A percentile compares a stretch with the other conserved stretches of the same genome.
Conservation (phyloP, 1,140 invertebrate genomes). For the Schlechtendalia chinensis region DNA sequence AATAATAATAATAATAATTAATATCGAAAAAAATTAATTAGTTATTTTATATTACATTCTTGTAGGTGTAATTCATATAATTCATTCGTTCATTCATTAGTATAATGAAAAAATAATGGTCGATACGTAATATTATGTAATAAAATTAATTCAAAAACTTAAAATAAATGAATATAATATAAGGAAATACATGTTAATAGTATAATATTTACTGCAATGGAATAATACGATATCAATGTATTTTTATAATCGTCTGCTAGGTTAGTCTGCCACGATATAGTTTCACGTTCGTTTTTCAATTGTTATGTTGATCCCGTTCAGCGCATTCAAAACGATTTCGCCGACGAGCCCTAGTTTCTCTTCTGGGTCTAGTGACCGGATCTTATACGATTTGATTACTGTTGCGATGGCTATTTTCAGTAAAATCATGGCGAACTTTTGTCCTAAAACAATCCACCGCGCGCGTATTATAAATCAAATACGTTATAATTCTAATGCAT, state of each 20-base stretch:
- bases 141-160: neutral
- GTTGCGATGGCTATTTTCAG: conserved; percentile 60
- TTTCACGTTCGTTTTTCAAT: conserved; percentile 45
- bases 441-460: conserved; percentile 55
- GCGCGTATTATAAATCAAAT: neutral
- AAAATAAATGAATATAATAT: neutral
- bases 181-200: neutral
- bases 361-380: conserved; percentile 38
- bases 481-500: neutral
- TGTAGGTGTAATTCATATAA: too few relatives aligned
- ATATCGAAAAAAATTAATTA: neutral
- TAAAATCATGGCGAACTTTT: conserved; percentile 64
- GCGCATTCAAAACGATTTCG: conserved; percentile 47
- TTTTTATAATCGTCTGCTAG: too few relatives aligned
- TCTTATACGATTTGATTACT: conserved; percentile 61
- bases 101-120: too few relatives aligned
- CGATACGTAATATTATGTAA: too few relatives aligned
- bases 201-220: neutral
- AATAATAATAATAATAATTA: neutral
- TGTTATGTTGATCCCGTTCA: conserved; percentile 35
- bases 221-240: neutral
- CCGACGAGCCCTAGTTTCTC: conserved; percentile 34
- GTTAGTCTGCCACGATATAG: neutral
- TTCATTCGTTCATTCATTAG: too few relatives aligned
- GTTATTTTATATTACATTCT: too few relatives aligned